Percentiles rank a stretch among this genome's conserved stretches.
phyloP scores from a whole-genome alignment of 2,113 vertebrate species.

The Circaetus gallicus region DNA sequence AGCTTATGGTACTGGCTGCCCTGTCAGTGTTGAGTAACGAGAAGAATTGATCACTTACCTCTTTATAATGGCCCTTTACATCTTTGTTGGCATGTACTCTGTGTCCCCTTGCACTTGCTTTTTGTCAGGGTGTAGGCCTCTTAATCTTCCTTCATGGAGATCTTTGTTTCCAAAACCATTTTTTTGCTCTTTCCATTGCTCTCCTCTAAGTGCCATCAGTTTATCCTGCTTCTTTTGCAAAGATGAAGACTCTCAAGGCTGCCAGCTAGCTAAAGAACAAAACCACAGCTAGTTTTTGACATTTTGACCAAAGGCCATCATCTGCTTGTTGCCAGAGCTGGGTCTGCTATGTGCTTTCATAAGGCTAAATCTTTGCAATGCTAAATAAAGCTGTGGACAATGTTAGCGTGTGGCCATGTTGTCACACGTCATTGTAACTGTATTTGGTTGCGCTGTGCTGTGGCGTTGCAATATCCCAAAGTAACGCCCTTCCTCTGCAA shows the following conservation, averaged over 20 bases:
- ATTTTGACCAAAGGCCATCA: neutral
- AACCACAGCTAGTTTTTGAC: neutral
- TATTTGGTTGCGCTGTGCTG: neutral
- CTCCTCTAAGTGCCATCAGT: neutral
- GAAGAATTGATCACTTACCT: neutral
- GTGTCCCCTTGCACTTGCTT: neutral
- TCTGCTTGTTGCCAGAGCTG: neutral
- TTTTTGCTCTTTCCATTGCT: neutral
- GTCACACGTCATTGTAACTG: neutral
- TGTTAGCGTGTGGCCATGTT: fast-evolving
- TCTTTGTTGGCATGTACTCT: neutral
- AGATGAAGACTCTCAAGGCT: neutral
- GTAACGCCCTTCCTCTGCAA: neutral
- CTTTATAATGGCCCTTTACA: neutral
- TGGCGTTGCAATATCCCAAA: neutral
- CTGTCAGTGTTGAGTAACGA: neutral
- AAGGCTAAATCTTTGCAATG: neutral
- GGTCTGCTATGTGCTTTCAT: neutral
- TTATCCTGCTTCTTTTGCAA: neutral
- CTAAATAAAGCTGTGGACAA: neutral
- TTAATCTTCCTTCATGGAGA: neutral
- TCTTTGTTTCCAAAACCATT: neutral
- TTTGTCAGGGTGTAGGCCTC: neutral
- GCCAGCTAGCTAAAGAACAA: neutral
- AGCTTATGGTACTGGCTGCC: neutral